Evolutionary conservation across 1,140 invertebrate species (phyloP), one percentile per base, ranked within the genome.

Genomic region (Ericerus pela): DNA sequence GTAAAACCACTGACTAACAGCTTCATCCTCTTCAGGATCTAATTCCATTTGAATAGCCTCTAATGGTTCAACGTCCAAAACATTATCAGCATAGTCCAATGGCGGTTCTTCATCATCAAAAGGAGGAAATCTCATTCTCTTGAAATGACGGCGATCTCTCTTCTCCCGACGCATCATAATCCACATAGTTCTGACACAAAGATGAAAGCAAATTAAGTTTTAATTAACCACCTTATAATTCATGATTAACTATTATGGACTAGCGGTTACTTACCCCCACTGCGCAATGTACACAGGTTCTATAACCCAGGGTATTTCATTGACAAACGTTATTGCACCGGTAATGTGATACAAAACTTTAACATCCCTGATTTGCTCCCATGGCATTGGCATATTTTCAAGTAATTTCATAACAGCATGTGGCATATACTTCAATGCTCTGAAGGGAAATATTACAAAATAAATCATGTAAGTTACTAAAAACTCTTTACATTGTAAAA

Each of bases 361-460:
- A 0, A 97, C 92, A 75, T 99, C 96, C 62, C 96, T 73, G 60
- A 99, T 99, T 73, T 99, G 96, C 72, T 99, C 96, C 96, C 96
- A 99, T 1, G 96, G 96, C 96, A 99, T 99, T 0, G 96, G 96
- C 96, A 99, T 99, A 67, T 99, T 99, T 73, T 99, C 96, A 56
- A 99, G 69, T 0, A 99, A 75, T 67, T 99, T 99, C 74, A 99
- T 83, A 0, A 99, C 94, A 22, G 96, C 96, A 79, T 99, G 96
- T 1, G 96, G 96, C 94, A 99, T 99, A 67, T 99, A 99, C 69
- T 99, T 99, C 24, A 99, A 73, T 2, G 96, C 94, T 10, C 83
- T 82, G 64, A 52, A 73, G 73, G 59, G 58, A 53, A 62, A 63
- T 60, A 62, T 52, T 57, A 28, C 41, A 58, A 53, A 8, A 47